A percentile compares a stretch with the other conserved stretches of the same genome.
phyloP scores from a whole-genome alignment of 1,140 invertebrate genomes.

The Oryctes rhinoceros region DNA sequence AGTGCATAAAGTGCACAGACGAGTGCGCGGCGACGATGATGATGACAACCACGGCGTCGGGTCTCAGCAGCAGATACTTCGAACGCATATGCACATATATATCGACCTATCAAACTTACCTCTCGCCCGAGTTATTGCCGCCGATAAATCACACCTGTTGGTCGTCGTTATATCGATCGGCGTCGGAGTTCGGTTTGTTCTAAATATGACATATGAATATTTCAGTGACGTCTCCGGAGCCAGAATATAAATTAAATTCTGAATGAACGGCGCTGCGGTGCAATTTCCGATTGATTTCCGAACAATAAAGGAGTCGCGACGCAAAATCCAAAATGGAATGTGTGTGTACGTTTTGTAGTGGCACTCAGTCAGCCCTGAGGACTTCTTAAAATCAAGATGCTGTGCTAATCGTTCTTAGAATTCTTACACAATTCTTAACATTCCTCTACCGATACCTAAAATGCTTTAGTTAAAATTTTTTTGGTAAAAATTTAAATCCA shows the following conservation, averaged over 20 bases:
- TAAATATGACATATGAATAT: conserved; percentile 23
- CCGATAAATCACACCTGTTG: conserved; percentile 35
- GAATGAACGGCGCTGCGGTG: not conserved
- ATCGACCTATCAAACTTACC: conserved; percentile 34
- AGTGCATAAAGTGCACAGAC: not conserved
- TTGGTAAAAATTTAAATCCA: no score
- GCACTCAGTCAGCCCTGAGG: no score
- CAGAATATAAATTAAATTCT: conserved; percentile 13
- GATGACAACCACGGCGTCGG: not conserved
- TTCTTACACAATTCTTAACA: no score
- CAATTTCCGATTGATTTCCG: no score
- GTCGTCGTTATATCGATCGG: conserved; percentile 4
- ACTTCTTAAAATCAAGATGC: no score
- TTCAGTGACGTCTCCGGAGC: not conserved
- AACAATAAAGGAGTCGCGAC: no score
- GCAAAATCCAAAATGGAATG: no score
- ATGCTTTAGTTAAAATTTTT: no score
- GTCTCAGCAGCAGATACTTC: not conserved
- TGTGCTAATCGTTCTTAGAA: no score
- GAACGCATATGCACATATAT: not conserved
- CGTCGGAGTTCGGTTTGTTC: conserved; percentile 9
- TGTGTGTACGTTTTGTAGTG: no score
- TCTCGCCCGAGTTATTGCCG: conserved; percentile 25
- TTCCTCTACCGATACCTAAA: no score
- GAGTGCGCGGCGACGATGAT: not conserved